These are phyloP conservation scores for Xanthorhoe designata DNA, from an alignment of 2,888 invertebrate species.

Conservation along the genomic window DNA sequence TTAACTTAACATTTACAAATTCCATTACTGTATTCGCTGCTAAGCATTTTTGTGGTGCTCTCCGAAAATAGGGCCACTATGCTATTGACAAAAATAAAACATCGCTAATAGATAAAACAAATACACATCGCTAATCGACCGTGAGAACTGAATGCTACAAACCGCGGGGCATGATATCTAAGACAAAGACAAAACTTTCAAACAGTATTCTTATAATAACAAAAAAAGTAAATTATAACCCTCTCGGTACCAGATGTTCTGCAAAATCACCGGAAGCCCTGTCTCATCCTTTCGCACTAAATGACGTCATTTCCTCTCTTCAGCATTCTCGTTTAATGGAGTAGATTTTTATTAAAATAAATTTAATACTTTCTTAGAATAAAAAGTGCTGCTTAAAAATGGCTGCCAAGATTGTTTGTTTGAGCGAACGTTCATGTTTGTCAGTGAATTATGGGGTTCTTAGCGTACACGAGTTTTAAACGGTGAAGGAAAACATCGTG, in stretches of 20 bases:
- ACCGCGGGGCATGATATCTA: too few relatives aligned
- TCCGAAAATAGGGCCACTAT: too few relatives aligned
- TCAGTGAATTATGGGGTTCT: too few relatives aligned
- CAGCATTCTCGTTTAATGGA: constrained; percentile 48
- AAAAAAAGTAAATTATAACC: constrained; percentile 8
- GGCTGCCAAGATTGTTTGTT: neutral
- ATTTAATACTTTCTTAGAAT: constrained; percentile 31
- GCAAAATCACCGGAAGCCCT: constrained; percentile 26
- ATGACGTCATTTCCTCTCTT: constrained; percentile 56
- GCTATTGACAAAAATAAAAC: too few relatives aligned
- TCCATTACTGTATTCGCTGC: too few relatives aligned
- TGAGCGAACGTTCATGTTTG: neutral
- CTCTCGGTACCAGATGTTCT: constrained; percentile 27
- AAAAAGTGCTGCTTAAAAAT: constrained; percentile 6
- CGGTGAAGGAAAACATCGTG: too few relatives aligned
- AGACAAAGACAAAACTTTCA: neutral
- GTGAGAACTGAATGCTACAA: too few relatives aligned
- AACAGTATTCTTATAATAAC: neutral
- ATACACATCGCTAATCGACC: too few relatives aligned
- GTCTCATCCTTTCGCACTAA: constrained; percentile 43
- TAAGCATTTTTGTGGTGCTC: too few relatives aligned
- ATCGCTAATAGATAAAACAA: too few relatives aligned
- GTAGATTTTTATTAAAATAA: constrained; percentile 50
- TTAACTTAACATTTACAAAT: too few relatives aligned
- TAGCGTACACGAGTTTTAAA: too few relatives aligned